phyloP scores from a whole-genome alignment of 2,888 invertebrate species.

The Epistrophe grossulariae region DNA sequence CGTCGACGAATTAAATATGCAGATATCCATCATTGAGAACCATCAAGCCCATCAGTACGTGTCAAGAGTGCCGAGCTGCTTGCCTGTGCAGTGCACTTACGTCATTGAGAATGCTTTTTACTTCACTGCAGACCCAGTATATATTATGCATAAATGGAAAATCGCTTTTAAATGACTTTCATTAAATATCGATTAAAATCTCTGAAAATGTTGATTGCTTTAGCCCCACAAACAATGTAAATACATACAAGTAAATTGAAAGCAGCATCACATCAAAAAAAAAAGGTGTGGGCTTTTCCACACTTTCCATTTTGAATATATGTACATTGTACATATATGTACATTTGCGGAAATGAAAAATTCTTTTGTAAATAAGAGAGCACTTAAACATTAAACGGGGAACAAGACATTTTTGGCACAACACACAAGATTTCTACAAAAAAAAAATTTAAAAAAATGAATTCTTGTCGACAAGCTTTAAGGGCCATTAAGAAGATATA shows the following conservation, averaged over 20 bases:
- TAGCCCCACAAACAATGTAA: background rate
- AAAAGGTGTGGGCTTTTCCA: constrained; percentile 12
- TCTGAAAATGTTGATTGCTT: constrained; percentile 28
- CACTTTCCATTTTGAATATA: constrained; percentile 30
- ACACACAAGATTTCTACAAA: background rate
- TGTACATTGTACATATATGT: background rate
- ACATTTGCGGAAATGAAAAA: constrained; percentile 48
- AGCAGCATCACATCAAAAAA: constrained; percentile 16
- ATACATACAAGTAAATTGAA: constrained; percentile 46
- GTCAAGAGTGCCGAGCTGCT: constrained; percentile 15
- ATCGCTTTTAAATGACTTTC: constrained; percentile 51
- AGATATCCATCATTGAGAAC: constrained; percentile 27
- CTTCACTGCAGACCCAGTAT: background rate
- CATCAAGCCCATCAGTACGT: constrained; percentile 10
- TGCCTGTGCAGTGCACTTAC: background rate
- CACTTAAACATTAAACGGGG: constrained; percentile 35
- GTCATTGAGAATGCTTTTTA: constrained; percentile 30
- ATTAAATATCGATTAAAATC: constrained; percentile 68
- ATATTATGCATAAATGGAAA: constrained; percentile 17
- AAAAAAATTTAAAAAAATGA: constrained; percentile 16
- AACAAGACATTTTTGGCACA: constrained; percentile 44
- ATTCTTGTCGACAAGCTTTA: constrained; percentile 27
- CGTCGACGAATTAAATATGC: constrained; percentile 37
- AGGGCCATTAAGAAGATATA: constrained; percentile 35
- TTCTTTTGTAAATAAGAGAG: constrained; percentile 42